Conservation (phyloP, 2,888 invertebrate species). For the Drosophila aldrichi region DNA sequence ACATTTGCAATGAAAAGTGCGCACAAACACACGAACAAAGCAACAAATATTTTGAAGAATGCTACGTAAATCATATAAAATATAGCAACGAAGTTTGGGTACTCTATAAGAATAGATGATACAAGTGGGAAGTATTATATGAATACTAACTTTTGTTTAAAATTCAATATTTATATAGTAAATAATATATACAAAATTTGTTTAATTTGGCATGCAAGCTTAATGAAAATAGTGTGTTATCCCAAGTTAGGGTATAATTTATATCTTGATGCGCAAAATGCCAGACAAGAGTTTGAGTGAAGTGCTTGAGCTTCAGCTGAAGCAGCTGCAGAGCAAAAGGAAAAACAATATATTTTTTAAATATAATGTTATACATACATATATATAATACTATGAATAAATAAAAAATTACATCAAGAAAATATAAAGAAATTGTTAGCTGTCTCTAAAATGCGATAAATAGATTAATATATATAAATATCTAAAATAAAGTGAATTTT, state of each 20-base stretch:
- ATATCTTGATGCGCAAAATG: not conserved
- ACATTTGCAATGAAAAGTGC: conserved; percentile 16
- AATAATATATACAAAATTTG: not conserved
- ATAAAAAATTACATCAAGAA: not conserved
- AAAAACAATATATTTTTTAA: too few relatives aligned
- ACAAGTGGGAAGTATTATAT: not conserved
- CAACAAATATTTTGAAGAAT: not conserved
- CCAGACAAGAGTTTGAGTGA: too few relatives aligned
- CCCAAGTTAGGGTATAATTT: not conserved
- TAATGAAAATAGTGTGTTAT: not conserved
- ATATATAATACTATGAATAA: too few relatives aligned
- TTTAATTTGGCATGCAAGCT: not conserved
- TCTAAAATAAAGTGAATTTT: not conserved
- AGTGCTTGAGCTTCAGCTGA: conserved; percentile 10
- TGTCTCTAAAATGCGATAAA: too few relatives aligned
- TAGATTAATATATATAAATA: too few relatives aligned
- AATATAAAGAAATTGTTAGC: too few relatives aligned
- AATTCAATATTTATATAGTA: not conserved
- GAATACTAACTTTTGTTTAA: not conserved
- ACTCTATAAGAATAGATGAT: conserved; percentile 4
- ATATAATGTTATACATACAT: too few relatives aligned
- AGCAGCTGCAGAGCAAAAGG: not conserved
- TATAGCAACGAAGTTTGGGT: conserved; percentile 3
- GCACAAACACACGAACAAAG: conserved; percentile 3
- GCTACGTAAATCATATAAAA: conserved; percentile 8